Base-by-base conservation (phyloP, 1,140 invertebrate species). In the Drosophila funebris region DNA sequence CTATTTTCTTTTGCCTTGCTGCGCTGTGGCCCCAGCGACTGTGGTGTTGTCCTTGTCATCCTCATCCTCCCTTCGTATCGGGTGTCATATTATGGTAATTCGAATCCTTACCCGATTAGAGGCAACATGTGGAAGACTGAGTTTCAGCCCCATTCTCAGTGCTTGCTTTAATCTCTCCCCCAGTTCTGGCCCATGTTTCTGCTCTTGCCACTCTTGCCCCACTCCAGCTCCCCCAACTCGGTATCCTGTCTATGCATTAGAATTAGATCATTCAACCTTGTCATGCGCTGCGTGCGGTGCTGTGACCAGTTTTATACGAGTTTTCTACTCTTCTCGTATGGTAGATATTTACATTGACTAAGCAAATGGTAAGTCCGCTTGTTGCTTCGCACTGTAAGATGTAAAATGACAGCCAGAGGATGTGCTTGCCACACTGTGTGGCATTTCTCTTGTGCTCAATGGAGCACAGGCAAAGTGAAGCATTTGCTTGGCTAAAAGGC, bases 31-130 rank as follows among this genome's bases (percentile, higher is more conserved):
- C 16, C 43, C 4, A 6, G 31, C 9, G 11, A 11, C 8, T 18
- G 4, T 58, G 41, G 24, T 46, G 43, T 36, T 14, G 20, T 22
- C 22, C 4, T 0, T 13, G 16, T 22, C 11, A 9, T 58, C 44
- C 24, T 48, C 6, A 3, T 29, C 14, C 13, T 13, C 13, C 27
- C 18, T 52, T 63, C 62, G 50, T 73, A 70, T 70, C 64, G 78
- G 63, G 81, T 85, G 78, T 90, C 72, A 70, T 82, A 76, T 90
- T 90, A 90, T 90, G 87, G 87, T 87, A 90, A 90, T 90, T 82
- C 81, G 76, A 72, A 82, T 90, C 72, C 72, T 75, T 64, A 78
- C 54, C 54, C 81, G 80, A 90, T 90, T 85, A 78, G 72, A 76
- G 67, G 83, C 83, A 82, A 87, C 75, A 87, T 87, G 83, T 88